These are phyloP conservation scores for Parus major DNA, from an alignment of 2,113 vertebrate species.

Conservation along the genomic window DNA sequence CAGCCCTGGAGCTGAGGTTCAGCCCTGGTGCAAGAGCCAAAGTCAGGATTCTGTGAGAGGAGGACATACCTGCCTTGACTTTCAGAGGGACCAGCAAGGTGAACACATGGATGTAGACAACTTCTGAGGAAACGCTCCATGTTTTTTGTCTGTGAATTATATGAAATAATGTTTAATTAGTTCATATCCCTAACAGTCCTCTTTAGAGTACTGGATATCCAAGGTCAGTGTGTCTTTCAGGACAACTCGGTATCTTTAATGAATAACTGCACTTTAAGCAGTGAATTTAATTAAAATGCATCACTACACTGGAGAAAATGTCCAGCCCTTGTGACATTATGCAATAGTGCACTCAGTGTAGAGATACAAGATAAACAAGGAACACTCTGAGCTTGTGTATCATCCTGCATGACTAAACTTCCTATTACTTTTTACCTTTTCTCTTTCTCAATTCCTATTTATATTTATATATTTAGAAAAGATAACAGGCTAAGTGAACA, in stretches of 20 bases:
- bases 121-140: neutral
- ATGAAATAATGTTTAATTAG: neutral
- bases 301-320: neutral
- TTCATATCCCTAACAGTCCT: neutral
- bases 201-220: neutral
- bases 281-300: slow-evolving; percentile 23
- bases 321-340: neutral
- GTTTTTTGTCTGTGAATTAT: neutral
- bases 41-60: neutral
- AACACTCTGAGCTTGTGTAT: rapidly evolving
- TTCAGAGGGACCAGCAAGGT: neutral
- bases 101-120: neutral
- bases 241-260: slow-evolving; percentile 13
- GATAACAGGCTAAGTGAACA: neutral
- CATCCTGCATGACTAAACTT: neutral
- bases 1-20: neutral
- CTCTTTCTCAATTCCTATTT: neutral
- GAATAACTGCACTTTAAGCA: slow-evolving; percentile 32
- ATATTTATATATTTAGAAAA: neutral
- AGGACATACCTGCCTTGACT: rapidly evolving
- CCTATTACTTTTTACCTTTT: neutral
- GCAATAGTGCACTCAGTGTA: neutral
- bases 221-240: neutral
- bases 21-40: neutral
- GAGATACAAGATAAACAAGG: neutral